These are phyloP conservation scores for Spilogale gracilis DNA, from an alignment of 2,113 vertebrate species.

Conservation along the genomic window DNA sequence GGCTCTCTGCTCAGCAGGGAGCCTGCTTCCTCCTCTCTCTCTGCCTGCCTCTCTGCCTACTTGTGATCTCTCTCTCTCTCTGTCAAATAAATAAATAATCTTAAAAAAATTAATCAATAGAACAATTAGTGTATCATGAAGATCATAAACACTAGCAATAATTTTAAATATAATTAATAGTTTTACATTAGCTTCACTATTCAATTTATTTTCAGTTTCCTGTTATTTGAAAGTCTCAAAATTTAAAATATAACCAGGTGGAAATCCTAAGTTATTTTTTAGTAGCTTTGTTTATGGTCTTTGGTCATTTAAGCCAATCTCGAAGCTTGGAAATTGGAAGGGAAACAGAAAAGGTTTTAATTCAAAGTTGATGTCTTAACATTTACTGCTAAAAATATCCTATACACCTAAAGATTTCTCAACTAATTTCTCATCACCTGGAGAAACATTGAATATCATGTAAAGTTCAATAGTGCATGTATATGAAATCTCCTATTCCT, in stretches of 20 bases:
- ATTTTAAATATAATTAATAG: neutral
- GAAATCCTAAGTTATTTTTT: neutral
- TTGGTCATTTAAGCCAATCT: neutral
- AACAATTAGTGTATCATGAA: neutral
- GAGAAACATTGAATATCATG: neutral
- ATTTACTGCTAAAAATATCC: neutral
- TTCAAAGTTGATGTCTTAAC: neutral
- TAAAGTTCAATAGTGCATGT: neutral
- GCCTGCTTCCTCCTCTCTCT: too few relatives aligned
- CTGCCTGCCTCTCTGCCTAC: too few relatives aligned
- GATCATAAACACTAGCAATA: neutral
- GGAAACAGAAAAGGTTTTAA: neutral
- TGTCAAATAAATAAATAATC: too few relatives aligned
- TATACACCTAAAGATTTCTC: neutral
- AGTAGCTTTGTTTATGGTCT: neutral
- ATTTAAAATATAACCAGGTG: neutral
- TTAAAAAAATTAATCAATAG: neutral
- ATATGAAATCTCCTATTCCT: neutral
- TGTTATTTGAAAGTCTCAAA: neutral
- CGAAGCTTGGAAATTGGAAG: neutral
- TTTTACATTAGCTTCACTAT: neutral
- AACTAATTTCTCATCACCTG: neutral
- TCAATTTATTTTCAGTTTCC: conserved; percentile 7
- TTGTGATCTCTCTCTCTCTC: too few relatives aligned
- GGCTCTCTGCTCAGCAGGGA: too few relatives aligned